Evolutionary conservation across 1,140 invertebrate species (phyloP).

Genomic region (Pararge aegeria): DNA sequence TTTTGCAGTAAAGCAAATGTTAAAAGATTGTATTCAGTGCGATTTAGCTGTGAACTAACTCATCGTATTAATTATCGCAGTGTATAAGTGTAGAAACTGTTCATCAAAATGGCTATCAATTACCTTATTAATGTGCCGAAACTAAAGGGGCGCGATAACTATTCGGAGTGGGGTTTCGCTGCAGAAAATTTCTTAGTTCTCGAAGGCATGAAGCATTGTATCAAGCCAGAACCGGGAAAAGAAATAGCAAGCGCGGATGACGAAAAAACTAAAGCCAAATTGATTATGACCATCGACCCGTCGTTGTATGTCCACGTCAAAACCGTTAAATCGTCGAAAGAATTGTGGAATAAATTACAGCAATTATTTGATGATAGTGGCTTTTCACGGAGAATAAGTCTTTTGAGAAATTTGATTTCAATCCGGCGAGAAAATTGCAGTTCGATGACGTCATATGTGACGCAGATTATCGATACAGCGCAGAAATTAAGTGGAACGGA

Average conservation of each 20-base stretch:
- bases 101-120: neutral
- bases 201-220: neutral
- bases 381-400: slow-evolving; percentile 20
- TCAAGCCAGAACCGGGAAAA: slow-evolving; percentile 6
- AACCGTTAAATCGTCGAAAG: neutral
- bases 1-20: too few relatives aligned
- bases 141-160: neutral
- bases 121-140: neutral
- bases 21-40: too few relatives aligned
- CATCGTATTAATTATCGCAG: too few relatives aligned
- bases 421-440: slow-evolving; percentile 15
- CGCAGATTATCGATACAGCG: slow-evolving; percentile 27
- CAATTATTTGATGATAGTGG: slow-evolving; percentile 12
- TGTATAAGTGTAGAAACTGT: too few relatives aligned
- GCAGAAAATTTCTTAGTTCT: slow-evolving; percentile 20
- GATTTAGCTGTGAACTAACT: too few relatives aligned
- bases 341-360: slow-evolving; percentile 23
- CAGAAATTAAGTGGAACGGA: slow-evolving; percentile 33
- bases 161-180: neutral
- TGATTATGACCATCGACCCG: slow-evolving; percentile 19
- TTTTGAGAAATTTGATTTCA: slow-evolving; percentile 20
- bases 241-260: slow-evolving; percentile 12
- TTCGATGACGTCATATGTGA: slow-evolving; percentile 26
- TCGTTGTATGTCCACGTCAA: slow-evolving; percentile 18
- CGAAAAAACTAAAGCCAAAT: slow-evolving; percentile 15